phyloP scores from a whole-genome alignment of 2,888 invertebrate species.

The Eulithis prunata region DNA sequence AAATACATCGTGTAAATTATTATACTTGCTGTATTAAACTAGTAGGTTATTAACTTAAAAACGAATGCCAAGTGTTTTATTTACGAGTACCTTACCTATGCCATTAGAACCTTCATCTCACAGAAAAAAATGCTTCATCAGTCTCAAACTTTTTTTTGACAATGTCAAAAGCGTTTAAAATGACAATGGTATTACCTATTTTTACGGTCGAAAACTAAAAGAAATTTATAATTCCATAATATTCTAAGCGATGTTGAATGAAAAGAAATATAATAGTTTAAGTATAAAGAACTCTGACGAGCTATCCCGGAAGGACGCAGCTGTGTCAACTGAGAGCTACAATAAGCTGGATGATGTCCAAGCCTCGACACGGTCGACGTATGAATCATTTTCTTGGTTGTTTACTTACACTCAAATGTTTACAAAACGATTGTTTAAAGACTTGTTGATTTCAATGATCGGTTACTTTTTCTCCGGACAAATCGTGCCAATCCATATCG shows the following conservation, averaged over 20 bases:
- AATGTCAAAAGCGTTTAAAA: slow-evolving; percentile 5
- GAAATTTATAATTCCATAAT: slow-evolving; percentile 4
- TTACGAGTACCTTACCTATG: slow-evolving; percentile 23
- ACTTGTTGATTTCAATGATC: slow-evolving; percentile 56
- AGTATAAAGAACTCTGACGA: slow-evolving; percentile 51
- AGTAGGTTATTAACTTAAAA: slow-evolving; percentile 59
- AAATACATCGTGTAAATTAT: slow-evolving; percentile 63
- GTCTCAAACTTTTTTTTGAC: slow-evolving; percentile 15
- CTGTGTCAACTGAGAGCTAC: slow-evolving; percentile 44
- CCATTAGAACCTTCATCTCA: slow-evolving; percentile 13
- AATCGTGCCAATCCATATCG: slow-evolving; percentile 62
- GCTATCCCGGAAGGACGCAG: slow-evolving; percentile 45
- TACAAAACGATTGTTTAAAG: slow-evolving; percentile 61
- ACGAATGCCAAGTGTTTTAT: slow-evolving; percentile 54
- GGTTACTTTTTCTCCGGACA: slow-evolving; percentile 57
- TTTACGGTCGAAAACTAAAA: slow-evolving; percentile 9
- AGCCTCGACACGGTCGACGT: slow-evolving; percentile 56
- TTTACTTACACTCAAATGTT: slow-evolving; percentile 65
- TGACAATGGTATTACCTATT: not conserved
- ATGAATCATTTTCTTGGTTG: slow-evolving; percentile 68
- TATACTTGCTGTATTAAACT: slow-evolving; percentile 74
- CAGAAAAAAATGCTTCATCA: not conserved
- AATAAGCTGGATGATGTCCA: slow-evolving; percentile 54
- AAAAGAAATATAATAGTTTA: slow-evolving; percentile 54
- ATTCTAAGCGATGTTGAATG: slow-evolving; percentile 55